Evolutionary conservation across 2,797 vertebrate genomes (phyloP).

Genomic region (Thamnophis elegans): DNA sequence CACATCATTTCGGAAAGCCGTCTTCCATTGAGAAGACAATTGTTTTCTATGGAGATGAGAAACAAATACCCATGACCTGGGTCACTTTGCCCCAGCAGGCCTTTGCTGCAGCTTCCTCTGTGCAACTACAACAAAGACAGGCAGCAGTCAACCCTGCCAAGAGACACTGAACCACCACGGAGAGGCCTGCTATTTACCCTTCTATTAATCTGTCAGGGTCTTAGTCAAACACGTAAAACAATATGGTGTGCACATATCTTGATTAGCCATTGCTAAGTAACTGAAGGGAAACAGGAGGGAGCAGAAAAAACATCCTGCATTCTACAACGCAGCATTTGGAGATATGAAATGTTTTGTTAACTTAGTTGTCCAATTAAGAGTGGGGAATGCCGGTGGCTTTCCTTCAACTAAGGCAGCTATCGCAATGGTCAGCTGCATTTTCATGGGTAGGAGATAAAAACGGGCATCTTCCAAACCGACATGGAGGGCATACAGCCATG

Average conservation of each 20-base stretch:
- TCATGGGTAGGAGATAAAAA: not conserved
- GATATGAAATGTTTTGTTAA: conserved; percentile 66
- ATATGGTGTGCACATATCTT: conserved; percentile 84
- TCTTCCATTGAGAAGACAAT: conserved; percentile 79
- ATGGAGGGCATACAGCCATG: too few species aligned
- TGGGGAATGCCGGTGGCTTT: not conserved
- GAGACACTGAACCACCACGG: conserved; percentile 77
- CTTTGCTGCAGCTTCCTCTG: conserved; percentile 77
- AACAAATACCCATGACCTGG: conserved; percentile 87
- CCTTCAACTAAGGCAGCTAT: not conserved
- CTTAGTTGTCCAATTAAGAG: conserved; percentile 41
- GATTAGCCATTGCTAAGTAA: conserved; percentile 82
- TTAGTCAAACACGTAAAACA: conserved; percentile 86
- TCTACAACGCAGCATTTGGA: conserved; percentile 61
- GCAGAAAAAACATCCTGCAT: conserved; percentile 61
- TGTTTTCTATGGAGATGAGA: conserved; percentile 80
- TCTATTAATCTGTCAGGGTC: conserved; percentile 93
- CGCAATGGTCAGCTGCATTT: not conserved
- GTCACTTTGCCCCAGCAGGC: conserved; percentile 81
- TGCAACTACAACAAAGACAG: conserved; percentile 78
- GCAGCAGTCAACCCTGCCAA: conserved; percentile 73
- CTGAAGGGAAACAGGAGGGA: conserved; percentile 72
- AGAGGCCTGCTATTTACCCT: conserved; percentile 83
- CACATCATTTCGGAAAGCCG: conserved; percentile 77
- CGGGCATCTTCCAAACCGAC: not conserved